Conservation (phyloP, 1,140 invertebrate genomes). For the Meteorus sp. region DNA sequence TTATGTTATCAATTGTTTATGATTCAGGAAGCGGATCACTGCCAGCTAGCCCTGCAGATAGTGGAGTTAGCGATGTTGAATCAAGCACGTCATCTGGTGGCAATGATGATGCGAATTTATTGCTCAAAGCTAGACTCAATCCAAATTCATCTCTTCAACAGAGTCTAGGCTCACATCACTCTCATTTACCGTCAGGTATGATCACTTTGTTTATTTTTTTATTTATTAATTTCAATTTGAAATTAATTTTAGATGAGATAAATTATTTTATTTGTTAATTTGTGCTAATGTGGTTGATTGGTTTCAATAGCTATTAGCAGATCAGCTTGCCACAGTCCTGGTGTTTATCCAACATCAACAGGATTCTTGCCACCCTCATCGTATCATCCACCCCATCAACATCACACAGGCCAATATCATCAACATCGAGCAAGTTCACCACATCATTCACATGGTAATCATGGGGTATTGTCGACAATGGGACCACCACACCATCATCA, state of each 20-base stretch:
- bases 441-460: conserved; percentile 51
- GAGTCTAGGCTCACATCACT: conserved; percentile 53
- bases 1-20: background rate
- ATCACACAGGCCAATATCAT: conserved; percentile 51
- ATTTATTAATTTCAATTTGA: background rate
- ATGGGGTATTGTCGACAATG: conserved; percentile 51
- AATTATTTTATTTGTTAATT: background rate
- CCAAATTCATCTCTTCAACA: conserved; percentile 57
- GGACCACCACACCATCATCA: conserved; percentile 56
- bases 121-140: conserved; percentile 80
- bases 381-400: conserved; percentile 54
- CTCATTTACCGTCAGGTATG: conserved; percentile 57
- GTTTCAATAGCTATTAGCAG: conserved; percentile 53
- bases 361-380: conserved; percentile 51
- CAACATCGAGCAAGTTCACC: conserved; percentile 55
- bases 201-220: too few relatives aligned
- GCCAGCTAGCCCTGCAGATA: conserved; percentile 95
- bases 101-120: conserved; percentile 79
- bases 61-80: conserved; percentile 95
- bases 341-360: conserved; percentile 48
- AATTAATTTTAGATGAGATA: too few relatives aligned
- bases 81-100: conserved; percentile 86
- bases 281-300: conserved; percentile 17
- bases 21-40: conserved; percentile 73
- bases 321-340: conserved; percentile 62